A percentile compares a stretch with the other conserved stretches of the same genome.
These are phyloP conservation scores for Serinus canaria DNA, from an alignment of 2,113 vertebrate species.

Conservation along the genomic window DNA sequence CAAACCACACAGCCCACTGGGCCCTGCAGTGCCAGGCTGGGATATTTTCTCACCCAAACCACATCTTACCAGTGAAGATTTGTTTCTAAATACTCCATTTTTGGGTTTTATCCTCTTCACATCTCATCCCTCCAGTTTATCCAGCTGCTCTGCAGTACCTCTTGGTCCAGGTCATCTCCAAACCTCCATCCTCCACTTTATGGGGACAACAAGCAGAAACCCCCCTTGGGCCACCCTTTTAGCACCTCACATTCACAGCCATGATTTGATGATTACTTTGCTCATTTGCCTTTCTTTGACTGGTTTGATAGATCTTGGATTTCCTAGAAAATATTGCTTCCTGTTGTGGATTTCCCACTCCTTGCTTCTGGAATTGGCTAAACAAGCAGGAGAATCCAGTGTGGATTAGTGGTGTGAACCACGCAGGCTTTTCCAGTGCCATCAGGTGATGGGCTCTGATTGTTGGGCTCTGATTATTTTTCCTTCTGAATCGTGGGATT, in stretches of 20 bases:
- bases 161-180: background rate
- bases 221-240: background rate
- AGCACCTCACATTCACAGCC: background rate
- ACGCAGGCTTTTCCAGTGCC: background rate
- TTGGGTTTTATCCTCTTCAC: background rate
- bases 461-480: background rate
- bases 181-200: fast-evolving
- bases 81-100: no score
- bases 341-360: fast-evolving
- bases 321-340: background rate
- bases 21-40: background rate
- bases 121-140: background rate
- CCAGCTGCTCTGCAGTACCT: background rate
- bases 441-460: background rate
- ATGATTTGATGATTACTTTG: background rate
- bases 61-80: fast-evolving
- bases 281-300: background rate
- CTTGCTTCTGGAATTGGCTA: background rate
- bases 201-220: background rate
- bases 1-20: background rate
- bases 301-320: background rate
- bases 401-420: background rate
- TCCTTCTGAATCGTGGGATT: background rate
- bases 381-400: background rate
- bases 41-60: background rate